A percentile compares a stretch with the other conserved stretches of the same genome.
These are phyloP conservation scores for Lasioglossum villosulum DNA, from an alignment of 2,888 invertebrate species.

Conservation along the genomic window DNA sequence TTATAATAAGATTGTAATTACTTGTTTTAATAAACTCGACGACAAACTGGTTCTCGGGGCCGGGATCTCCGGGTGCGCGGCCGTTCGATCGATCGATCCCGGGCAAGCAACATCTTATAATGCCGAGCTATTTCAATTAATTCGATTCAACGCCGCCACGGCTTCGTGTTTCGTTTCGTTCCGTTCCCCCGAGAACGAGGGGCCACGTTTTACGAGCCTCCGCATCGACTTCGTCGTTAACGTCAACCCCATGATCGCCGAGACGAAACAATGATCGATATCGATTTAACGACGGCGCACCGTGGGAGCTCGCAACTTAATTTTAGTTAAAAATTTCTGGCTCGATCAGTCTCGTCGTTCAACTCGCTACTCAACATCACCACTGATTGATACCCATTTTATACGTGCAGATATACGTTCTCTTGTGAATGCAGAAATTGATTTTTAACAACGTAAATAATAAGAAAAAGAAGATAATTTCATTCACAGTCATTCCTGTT, in stretches of 20 bases:
- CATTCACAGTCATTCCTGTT: too few species aligned
- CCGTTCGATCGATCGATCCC: conserved; percentile 60
- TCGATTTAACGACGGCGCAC: conserved; percentile 32
- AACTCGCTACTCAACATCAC: not conserved
- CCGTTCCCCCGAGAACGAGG: not conserved
- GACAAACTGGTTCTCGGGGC: conserved; percentile 53
- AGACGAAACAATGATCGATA: conserved; percentile 59
- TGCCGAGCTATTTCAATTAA: conserved; percentile 70
- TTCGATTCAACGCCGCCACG: conserved; percentile 56
- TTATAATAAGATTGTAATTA: conserved; percentile 62
- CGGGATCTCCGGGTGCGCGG: conserved; percentile 16
- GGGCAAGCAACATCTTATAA: conserved; percentile 57
- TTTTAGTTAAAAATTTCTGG: not conserved
- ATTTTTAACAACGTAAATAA: not conserved
- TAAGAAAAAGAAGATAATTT: not conserved
- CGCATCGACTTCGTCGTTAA: conserved; percentile 37
- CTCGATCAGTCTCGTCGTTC: not conserved
- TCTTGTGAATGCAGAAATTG: not conserved
- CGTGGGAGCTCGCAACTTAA: not conserved
- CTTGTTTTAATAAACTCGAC: conserved; percentile 62
- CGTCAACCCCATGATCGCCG: conserved; percentile 45
- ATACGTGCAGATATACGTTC: not conserved
- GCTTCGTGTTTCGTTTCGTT: conserved; percentile 47
- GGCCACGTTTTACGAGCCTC: conserved; percentile 6
- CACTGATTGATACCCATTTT: not conserved